These are phyloP conservation scores for Delphinus delphis DNA, from an alignment of 2,113 vertebrate species.

Conservation along the genomic window DNA sequence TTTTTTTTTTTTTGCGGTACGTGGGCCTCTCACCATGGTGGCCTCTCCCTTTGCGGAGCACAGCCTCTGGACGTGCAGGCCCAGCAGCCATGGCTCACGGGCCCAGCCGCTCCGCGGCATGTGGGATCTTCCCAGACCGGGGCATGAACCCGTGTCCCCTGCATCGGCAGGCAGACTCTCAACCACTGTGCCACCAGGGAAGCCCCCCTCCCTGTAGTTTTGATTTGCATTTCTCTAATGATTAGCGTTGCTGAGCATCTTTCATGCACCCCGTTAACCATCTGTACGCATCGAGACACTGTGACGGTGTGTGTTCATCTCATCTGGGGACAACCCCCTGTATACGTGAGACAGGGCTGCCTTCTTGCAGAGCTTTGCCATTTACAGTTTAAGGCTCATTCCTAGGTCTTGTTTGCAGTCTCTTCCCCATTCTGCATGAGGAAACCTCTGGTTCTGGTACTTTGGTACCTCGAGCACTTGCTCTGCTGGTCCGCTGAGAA, in stretches of 20 bases:
- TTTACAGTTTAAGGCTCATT: rapidly evolving
- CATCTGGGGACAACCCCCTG: neutral
- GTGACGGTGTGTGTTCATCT: rapidly evolving
- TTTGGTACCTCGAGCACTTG: neutral
- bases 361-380: neutral
- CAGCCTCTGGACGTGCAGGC: too few species aligned
- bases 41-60: too few species aligned
- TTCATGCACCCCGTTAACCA: neutral
- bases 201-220: neutral
- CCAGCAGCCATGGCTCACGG: too few species aligned
- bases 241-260: neutral
- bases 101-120: too few species aligned
- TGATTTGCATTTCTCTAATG: neutral
- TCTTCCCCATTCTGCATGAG: rapidly evolving
- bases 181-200: too few species aligned
- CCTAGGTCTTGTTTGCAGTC: rapidly evolving
- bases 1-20: neutral
- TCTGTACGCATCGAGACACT: neutral
- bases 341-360: rapidly evolving
- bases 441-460: neutral
- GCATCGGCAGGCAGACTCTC: too few species aligned
- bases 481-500: too few species aligned
- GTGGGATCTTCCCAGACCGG: too few species aligned
- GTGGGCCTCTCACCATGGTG: too few species aligned
- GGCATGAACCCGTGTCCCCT: too few species aligned